phyloP scores from a whole-genome alignment of 2,797 vertebrate species.

The Rhinella marina region DNA sequence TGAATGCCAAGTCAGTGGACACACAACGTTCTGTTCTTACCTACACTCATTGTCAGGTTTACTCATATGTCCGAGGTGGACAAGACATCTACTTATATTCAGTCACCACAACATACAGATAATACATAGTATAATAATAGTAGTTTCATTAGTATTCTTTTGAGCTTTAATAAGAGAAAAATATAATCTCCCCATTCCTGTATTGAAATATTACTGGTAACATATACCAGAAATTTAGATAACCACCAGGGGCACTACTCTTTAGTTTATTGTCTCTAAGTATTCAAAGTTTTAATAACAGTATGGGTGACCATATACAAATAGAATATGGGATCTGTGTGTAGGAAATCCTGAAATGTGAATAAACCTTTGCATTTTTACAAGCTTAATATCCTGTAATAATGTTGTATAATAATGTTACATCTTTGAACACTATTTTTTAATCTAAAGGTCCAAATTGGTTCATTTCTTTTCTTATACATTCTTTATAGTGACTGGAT shows the following conservation, averaged over 20 bases:
- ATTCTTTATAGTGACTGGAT: neutral
- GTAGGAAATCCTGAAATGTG: neutral
- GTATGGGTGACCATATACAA: neutral
- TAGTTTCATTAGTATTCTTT: too few species aligned
- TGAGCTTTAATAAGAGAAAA: neutral
- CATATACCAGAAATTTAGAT: neutral
- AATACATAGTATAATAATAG: too few species aligned
- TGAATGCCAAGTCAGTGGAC: conserved; percentile 48
- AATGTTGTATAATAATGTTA: neutral
- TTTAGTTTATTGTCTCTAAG: neutral
- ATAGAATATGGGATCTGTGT: neutral
- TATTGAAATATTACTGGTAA: neutral
- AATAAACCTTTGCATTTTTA: neutral
- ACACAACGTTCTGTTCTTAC: conserved; percentile 42
- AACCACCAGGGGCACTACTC: neutral
- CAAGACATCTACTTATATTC: neutral
- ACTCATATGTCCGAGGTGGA: neutral
- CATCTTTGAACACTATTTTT: neutral
- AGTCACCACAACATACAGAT: neutral
- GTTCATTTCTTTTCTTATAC: neutral
- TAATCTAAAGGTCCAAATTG: neutral
- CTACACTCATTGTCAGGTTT: neutral
- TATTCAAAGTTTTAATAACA: neutral
- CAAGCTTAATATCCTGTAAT: neutral
- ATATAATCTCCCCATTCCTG: neutral